phyloP scores from a whole-genome alignment of 2,888 invertebrate species.

The Agriopis aurantiaria region DNA sequence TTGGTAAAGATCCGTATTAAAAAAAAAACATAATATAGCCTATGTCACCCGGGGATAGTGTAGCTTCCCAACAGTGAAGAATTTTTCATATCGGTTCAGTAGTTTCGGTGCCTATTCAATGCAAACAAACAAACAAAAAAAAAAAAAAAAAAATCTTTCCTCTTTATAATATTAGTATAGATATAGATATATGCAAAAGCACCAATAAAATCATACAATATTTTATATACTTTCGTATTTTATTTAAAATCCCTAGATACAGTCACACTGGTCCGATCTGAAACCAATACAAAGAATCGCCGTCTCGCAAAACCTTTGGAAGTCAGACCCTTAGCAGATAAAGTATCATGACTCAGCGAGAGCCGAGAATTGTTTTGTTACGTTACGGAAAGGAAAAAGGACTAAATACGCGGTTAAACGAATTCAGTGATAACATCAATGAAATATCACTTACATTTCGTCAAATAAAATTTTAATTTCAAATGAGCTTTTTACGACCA shows the following conservation, averaged over 20 bases:
- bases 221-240: neutral
- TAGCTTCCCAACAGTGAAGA: too few species aligned
- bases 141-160: too few species aligned
- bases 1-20: too few species aligned
- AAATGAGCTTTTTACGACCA: neutral
- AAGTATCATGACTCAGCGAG: conserved; percentile 19
- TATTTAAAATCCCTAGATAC: neutral
- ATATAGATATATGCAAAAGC: too few species aligned
- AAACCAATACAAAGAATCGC: conserved; percentile 15
- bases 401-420: neutral
- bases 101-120: too few species aligned
- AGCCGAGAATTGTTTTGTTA: conserved; percentile 18
- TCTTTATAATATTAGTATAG: too few species aligned
- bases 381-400: neutral
- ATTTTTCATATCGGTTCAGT: too few species aligned
- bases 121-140: too few species aligned
- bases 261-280: neutral
- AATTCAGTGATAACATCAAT: neutral
- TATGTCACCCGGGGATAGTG: too few species aligned
- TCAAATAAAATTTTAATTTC: too few species aligned
- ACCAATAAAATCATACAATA: neutral
- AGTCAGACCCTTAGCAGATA: conserved; percentile 18
- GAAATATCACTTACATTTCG: conserved; percentile 1
- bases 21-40: too few species aligned
- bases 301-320: conserved; percentile 6